phyloP scores from a whole-genome alignment of 2,888 invertebrate species.

The Dorcus parallelipipedus region DNA sequence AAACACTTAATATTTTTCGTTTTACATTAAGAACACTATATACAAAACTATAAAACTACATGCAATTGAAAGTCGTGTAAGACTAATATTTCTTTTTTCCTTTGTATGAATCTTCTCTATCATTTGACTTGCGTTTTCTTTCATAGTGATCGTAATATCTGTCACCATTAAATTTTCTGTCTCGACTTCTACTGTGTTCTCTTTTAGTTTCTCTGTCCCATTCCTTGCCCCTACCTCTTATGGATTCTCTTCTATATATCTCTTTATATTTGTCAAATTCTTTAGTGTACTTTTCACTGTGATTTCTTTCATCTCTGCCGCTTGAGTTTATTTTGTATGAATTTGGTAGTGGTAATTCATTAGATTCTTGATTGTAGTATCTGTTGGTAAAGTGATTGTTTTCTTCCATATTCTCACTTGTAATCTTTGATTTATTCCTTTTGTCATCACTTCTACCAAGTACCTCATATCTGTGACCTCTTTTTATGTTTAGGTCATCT shows the following conservation, averaged over 20 bases:
- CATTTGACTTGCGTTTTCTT: not conserved
- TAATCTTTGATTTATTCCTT: not conserved
- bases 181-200: not conserved
- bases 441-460: too few species aligned
- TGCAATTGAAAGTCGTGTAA: not conserved
- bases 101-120: not conserved
- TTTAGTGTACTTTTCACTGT: not conserved
- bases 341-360: not conserved
- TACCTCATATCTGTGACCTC: too few species aligned
- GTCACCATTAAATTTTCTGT: not conserved
- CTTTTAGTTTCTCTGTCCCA: not conserved
- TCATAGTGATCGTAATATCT: not conserved
- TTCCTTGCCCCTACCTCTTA: slow-evolving; percentile 1
- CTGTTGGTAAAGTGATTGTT: not conserved
- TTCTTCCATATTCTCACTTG: not conserved
- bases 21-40: not conserved
- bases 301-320: not conserved
- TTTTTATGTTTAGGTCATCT: too few species aligned
- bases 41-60: not conserved
- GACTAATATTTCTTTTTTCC: not conserved
- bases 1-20: too few species aligned
- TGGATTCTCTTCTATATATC: not conserved
- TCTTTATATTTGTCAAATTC: not conserved
- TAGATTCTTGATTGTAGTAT: not conserved
- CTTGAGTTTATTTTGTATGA: not conserved